Base-by-base conservation (phyloP, 2,113 vertebrate species). In the Delphinus delphis region DNA sequence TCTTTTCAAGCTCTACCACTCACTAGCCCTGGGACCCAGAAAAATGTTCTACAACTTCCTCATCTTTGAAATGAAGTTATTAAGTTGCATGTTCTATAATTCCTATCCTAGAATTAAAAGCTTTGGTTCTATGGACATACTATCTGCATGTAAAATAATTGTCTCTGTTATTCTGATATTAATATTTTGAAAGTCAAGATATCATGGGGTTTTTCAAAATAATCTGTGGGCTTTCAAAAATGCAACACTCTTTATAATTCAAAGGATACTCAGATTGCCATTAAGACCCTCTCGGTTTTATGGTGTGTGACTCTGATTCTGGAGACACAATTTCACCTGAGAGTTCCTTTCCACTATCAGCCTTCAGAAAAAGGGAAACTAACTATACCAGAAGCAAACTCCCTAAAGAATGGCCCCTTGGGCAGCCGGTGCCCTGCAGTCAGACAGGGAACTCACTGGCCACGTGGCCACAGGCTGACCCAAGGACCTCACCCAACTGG, bases 131-230 rank as follows among this genome's bases (percentile, higher is more conserved):
- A 2, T 36, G 23, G 17, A 68, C 58, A 7, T 33, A 73, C 41
- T 81, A 17, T 21, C 10, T 85, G 12, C 33, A 47, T 36, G 33
- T n/a, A 87, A 95, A 88, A 63, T 67, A 67, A 67, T 62, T 73
- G n/a, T 63, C 65, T 80, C 87, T 23, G 82, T 88, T 74, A 60
- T 62, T 83, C 55, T 28, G 26, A 65, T 33, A 44, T n/a, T 83
- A 44, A 9, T 80, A 76, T 94, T 87, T 95, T 82, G 23, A 91
- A 93, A 74, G 41, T 80, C 85, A 82, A 60, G n/a, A 6, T 79
- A 63, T 41, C 63, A 50, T 12, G 44, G 17, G 8, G 10, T 41
- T 90, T 68, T 67, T 67, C n/a, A 53, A 83, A 84, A 55, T 47
- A 68, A 28, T 44, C 53, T n/a, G 3, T 33, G 15, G 58, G 28